phyloP scores from a whole-genome alignment of 2,888 invertebrate species.

The Dolichomitus sp. region DNA sequence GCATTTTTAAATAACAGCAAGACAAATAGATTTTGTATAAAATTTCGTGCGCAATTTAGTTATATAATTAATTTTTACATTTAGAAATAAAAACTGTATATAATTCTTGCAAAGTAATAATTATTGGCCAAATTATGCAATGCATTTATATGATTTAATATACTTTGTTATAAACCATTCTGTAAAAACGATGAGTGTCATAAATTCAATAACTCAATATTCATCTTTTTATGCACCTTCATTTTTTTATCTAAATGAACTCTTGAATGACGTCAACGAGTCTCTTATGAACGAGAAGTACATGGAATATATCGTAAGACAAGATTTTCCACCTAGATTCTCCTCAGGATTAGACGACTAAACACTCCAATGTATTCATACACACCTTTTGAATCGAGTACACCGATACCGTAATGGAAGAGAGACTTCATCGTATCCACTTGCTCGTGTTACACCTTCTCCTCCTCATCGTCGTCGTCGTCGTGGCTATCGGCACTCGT shows the following conservation, averaged over 20 bases:
- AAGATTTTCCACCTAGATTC: slow-evolving; percentile 46
- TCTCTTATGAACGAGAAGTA: slow-evolving; percentile 37
- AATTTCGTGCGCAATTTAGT: too few relatives aligned
- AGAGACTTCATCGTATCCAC: background rate
- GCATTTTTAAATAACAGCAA: too few relatives aligned
- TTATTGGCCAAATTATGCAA: too few relatives aligned
- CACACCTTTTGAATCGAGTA: background rate
- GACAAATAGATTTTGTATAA: too few relatives aligned
- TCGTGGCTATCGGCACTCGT: slow-evolving; percentile 11
- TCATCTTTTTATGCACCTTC: too few relatives aligned
- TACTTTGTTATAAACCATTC: too few relatives aligned
- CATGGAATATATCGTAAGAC: slow-evolving; percentile 43
- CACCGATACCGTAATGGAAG: background rate
- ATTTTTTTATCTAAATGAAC: slow-evolving; percentile 37
- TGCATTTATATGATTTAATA: too few relatives aligned
- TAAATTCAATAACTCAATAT: too few relatives aligned
- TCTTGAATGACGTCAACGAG: slow-evolving; percentile 44
- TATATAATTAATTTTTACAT: too few relatives aligned
- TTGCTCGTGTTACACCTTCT: slow-evolving; percentile 33
- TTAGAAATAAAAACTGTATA: too few relatives aligned
- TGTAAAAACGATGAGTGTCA: too few relatives aligned
- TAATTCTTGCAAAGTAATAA: too few relatives aligned
- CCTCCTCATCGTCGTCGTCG: slow-evolving; percentile 7
- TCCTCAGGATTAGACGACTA: slow-evolving; percentile 41
- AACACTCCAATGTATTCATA: slow-evolving; percentile 38